Percentiles rank a stretch among this genome's conserved stretches.
phyloP scores from a whole-genome alignment of 2,797 vertebrate genomes.

The Schizothorax lantsangensis region DNA sequence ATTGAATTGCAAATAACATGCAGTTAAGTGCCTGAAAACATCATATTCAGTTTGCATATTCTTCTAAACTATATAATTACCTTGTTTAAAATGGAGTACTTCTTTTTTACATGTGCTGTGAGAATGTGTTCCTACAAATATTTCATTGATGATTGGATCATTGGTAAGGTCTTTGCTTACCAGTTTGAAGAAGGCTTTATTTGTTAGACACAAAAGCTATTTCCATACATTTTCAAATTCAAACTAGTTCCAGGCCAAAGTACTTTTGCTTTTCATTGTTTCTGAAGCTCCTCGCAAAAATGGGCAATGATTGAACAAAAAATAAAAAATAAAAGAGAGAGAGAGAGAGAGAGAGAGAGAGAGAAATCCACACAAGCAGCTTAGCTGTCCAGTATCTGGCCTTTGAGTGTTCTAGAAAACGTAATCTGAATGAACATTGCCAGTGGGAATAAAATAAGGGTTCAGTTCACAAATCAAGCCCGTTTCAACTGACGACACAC shows the following conservation, averaged over 20 bases:
- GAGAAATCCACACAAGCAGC: background rate
- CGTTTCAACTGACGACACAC: constrained; percentile 38
- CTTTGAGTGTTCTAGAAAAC: constrained; percentile 49
- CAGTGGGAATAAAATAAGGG: constrained; percentile 20
- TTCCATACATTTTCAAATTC: background rate
- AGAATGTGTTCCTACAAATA: background rate
- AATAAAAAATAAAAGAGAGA: too few species aligned
- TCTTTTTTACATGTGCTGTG: background rate
- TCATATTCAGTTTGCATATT: background rate
- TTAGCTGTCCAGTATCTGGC: constrained; percentile 4
- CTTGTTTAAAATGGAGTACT: background rate
- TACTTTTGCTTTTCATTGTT: constrained; percentile 13
- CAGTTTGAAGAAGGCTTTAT: background rate
- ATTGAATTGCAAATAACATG: background rate
- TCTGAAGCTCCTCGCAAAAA: background rate
- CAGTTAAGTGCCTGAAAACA: background rate
- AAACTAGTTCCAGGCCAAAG: background rate
- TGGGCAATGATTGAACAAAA: too few species aligned
- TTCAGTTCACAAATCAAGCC: constrained; percentile 38
- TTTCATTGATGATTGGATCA: background rate
- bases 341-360: background rate
- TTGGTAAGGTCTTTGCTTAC: background rate
- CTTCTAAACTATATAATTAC: background rate
- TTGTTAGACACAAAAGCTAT: background rate
- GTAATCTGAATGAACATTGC: constrained; percentile 22